Base-by-base conservation (phyloP, 2,113 vertebrate genomes). In the Tympanuchus pallidicinctus region DNA sequence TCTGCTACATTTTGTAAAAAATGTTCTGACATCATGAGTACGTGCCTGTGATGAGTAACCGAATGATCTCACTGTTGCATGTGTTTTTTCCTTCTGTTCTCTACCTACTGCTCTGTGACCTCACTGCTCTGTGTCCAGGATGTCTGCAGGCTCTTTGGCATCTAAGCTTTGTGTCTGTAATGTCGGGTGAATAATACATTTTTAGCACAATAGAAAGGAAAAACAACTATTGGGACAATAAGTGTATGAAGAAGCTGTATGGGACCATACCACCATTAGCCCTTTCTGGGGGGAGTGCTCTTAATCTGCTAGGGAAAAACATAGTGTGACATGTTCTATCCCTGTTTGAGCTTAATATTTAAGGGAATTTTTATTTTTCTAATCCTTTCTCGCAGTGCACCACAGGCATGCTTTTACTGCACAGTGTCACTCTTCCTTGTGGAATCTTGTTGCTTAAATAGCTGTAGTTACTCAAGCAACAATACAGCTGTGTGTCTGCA, bases 361-460 rank as follows among this genome's bases (percentile, higher is more conserved):
- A 92, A 72, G 82, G 27, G 40, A 89, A 52, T 42, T 92, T 83
- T 93, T 93, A 75, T 80, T 96, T 96, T 94, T 60, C 70, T 74
- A 89, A 48, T 86, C 45, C 24, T 90, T 25, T 86, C 50, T 89
- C 9, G 34, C 24, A 73, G 43, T 27, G 61, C 75, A 88, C 60
- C n/a, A 75, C 30, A 75, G 52, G n/a, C 47, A 38, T 30, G 42
- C 16, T 91, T 94, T 90, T 91, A 84, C 72, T 69, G n/a, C 9
- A 3, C 65, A 22, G n/a, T 32, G 90, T 86, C 25, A 32, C 57
- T 80, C 65, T 95, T 25, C 50, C 66, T 87, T 76, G 88, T 77
- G 77, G 82, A 86, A 42, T 90, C 60, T 65, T 85, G 64, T 89
- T 90, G 72, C 63, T 91, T 86, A 77, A 95, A 80, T 88, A 93